Conservation (phyloP, 2,797 vertebrate genomes). For the Enteromius fasciolatus region DNA sequence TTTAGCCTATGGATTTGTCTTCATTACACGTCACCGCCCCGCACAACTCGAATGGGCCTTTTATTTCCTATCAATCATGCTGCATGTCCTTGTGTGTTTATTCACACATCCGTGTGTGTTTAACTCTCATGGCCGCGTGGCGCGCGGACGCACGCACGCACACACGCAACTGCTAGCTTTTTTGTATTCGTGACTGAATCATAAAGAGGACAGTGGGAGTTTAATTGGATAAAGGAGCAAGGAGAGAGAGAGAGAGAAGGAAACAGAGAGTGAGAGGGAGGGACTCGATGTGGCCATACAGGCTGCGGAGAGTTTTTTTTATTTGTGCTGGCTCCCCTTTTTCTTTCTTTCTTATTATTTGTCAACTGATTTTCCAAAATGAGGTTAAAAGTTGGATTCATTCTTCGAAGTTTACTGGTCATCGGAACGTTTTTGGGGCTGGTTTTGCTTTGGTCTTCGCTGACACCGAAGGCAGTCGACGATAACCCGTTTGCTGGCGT, state of each 20-base stretch:
- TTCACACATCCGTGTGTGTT: constrained; percentile 50
- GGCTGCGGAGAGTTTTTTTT: constrained; percentile 28
- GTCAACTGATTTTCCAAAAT: constrained; percentile 70
- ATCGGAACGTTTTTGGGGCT: constrained; percentile 87
- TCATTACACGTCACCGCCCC: neutral
- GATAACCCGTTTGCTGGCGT: constrained; percentile 71
- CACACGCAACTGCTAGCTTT: neutral
- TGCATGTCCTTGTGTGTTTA: constrained; percentile 43
- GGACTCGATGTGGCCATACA: constrained; percentile 33
- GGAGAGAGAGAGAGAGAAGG: neutral
- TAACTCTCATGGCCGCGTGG: constrained; percentile 30
- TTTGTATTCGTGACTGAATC: neutral
- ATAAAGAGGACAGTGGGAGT: neutral
- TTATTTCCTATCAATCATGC: neutral
- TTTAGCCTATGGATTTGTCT: neutral
- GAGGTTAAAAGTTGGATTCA: constrained; percentile 90
- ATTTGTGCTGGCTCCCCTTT: constrained; percentile 28
- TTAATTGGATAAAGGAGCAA: neutral
- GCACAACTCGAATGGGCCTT: constrained; percentile 8
- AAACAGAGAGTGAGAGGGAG: constrained; percentile 21
- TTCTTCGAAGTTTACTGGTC: constrained; percentile 85
- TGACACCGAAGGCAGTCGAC: constrained; percentile 80
- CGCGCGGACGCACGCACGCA: neutral
- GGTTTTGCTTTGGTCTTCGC: constrained; percentile 88
- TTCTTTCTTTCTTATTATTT: constrained; percentile 1